Percentiles rank a stretch among this genome's conserved stretches.
phyloP scores from a whole-genome alignment of 2,888 invertebrate genomes.

The Drosophila percnosoma region DNA sequence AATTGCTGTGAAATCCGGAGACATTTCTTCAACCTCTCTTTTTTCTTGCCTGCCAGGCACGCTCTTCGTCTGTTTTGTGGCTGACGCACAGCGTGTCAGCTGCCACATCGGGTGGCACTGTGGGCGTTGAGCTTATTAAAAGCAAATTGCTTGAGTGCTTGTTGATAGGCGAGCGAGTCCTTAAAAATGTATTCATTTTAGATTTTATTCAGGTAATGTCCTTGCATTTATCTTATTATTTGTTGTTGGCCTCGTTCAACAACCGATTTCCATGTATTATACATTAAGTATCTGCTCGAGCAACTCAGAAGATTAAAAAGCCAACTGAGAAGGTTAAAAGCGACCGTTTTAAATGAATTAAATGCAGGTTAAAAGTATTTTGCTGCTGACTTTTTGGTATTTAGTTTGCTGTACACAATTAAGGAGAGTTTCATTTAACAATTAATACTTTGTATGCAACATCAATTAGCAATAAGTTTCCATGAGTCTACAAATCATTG shows the following conservation, averaged over 20 bases:
- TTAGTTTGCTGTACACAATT: not conserved
- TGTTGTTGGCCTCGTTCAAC: not conserved
- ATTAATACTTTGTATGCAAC: not conserved
- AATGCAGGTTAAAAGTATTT: not conserved
- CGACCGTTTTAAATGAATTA: not conserved
- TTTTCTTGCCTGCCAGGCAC: conserved; percentile 13
- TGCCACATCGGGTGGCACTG: conserved; percentile 63
- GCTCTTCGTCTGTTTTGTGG: conserved; percentile 31
- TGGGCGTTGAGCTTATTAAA: conserved; percentile 60
- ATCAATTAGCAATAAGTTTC: not conserved
- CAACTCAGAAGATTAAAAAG: not conserved
- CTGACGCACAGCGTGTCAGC: conserved; percentile 52
- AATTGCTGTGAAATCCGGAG: conserved; percentile 53
- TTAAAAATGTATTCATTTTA: conserved; percentile 38
- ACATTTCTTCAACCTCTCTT: conserved; percentile 56
- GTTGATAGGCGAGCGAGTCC: conserved; percentile 38
- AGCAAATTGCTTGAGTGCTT: conserved; percentile 48
- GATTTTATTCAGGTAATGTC: conserved; percentile 32
- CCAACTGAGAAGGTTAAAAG: not conserved
- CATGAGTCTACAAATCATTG: not conserved
- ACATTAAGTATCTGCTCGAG: not conserved
- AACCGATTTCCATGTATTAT: conserved; percentile 7
- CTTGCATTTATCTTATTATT: conserved; percentile 17
- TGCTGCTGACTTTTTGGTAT: not conserved
- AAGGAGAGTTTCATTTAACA: not conserved